phyloP scores from a whole-genome alignment of 2,113 vertebrate genomes.

The Albula goreensis region DNA sequence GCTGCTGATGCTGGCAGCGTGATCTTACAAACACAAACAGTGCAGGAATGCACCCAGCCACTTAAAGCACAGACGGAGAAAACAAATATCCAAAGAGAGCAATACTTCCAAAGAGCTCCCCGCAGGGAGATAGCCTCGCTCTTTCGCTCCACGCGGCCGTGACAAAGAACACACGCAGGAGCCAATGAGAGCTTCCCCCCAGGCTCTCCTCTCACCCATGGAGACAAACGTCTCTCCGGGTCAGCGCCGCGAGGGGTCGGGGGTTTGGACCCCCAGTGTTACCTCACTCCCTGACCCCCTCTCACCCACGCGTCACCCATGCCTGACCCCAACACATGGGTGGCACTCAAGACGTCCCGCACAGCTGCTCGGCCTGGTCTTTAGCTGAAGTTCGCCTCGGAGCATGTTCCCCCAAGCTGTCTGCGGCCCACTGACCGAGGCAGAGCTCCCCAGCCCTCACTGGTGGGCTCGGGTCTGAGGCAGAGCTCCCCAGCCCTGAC shows the following conservation, averaged over 20 bases:
- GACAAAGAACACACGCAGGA: conserved; percentile 33
- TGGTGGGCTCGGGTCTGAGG: no score
- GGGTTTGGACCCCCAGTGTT: conserved; percentile 53
- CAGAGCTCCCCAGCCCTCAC: background rate
- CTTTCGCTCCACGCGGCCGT: conserved; percentile 23
- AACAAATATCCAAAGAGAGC: conserved; percentile 48
- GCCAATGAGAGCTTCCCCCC: conserved; percentile 32
- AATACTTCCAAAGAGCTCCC: conserved; percentile 45
- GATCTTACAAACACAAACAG: conserved; percentile 31
- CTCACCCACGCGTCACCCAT: conserved; percentile 47
- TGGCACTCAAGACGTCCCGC: conserved; percentile 44
- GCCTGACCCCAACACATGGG: conserved; percentile 57
- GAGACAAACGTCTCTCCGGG: conserved; percentile 55
- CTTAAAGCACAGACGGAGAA: background rate
- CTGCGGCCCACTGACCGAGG: no score
- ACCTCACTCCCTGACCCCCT: conserved; percentile 43
- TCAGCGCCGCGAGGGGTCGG: conserved; percentile 52
- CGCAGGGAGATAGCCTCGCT: conserved; percentile 31
- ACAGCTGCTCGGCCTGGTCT: conserved; percentile 26
- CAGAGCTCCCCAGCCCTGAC: no score
- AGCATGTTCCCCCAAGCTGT: conserved; percentile 25
- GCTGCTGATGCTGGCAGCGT: background rate
- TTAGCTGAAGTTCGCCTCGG: conserved; percentile 28
- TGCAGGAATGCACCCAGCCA: background rate
- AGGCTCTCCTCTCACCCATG: conserved; percentile 20